Evolutionary conservation across 2,888 invertebrate genomes (phyloP).

Genomic region (Saturnia pavonia): DNA sequence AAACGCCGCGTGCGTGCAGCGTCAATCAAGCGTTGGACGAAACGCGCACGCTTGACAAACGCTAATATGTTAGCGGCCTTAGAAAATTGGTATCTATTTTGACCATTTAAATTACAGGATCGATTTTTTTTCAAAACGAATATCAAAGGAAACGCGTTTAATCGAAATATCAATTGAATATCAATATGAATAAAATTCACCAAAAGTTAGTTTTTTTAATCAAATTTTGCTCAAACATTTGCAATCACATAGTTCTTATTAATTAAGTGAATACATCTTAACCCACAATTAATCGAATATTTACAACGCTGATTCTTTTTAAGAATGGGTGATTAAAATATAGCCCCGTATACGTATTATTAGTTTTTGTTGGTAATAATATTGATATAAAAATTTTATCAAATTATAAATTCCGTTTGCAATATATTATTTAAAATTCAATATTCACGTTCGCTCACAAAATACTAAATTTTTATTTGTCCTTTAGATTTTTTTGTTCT

Average conservation of each 20-base stretch:
- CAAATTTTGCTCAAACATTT: no score
- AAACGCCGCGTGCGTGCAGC: no score
- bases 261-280: neutral
- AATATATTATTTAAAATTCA: neutral
- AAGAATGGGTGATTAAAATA: neutral
- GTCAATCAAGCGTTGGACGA: no score
- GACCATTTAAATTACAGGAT: neutral
- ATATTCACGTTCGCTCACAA: neutral
- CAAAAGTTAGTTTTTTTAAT: no score
- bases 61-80: no score
- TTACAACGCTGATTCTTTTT: neutral
- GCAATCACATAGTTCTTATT: no score
- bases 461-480: no score
- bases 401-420: neutral
- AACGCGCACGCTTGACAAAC: no score
- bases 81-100: no score
- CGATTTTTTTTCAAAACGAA: neutral
- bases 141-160: neutral
- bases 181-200: no score
- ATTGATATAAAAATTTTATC: neutral
- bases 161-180: no score
- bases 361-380: neutral
- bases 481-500: no score
- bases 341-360: neutral
- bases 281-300: neutral